Base-by-base conservation (phyloP, 2,888 invertebrate species). In the Rhimphoctona megacephalus region DNA sequence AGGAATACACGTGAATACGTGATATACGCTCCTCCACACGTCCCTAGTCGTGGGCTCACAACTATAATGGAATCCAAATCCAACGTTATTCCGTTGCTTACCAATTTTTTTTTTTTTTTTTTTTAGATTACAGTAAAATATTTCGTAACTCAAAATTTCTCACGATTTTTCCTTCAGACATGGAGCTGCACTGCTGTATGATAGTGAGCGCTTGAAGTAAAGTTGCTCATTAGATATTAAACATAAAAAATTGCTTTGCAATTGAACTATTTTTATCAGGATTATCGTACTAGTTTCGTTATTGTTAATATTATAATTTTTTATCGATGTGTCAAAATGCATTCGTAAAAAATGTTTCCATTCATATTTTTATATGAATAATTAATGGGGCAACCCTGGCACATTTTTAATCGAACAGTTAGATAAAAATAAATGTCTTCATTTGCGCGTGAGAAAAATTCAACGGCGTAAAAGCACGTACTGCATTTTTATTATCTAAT, bases 11-110 rank as follows among this genome's bases (percentile, higher is more conserved):
- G 46, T 22, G 14, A 19, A 36, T 52, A 64, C 64, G 25, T 39
- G 61, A n/a, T 66, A n/a, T 43, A 61, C 25, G 52, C 22, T 43
- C 8, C 46, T 52, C 46, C 46, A 43, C 46, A 25, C 22, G 54
- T 43, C 52, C 70, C 22, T 17, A 69, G 73, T 19, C 17, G 25
- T 8, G 49, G 7, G 17, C 43, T 46, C 30, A 9, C 69, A 36
- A 72, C 78, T 76, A 61, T 17, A 85, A 82, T 80, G 66, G 61
- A 77, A 83, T 79, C 76, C 78, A 82, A 85, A 85, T 85, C 78
- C 52, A 39, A 43, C 67, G 14, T 57, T 33, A 49, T 30, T 66
- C 25, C 9, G 46, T 36, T 57, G 39, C 61, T 43, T 19, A 22
- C 17, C 25, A 36, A 3, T 66, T 49, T 17, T 46, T 66, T 64